Percentiles rank a stretch among this genome's conserved stretches.
Evolutionary conservation across 2,113 vertebrate species (phyloP).

Genomic region (Turnix velox): DNA sequence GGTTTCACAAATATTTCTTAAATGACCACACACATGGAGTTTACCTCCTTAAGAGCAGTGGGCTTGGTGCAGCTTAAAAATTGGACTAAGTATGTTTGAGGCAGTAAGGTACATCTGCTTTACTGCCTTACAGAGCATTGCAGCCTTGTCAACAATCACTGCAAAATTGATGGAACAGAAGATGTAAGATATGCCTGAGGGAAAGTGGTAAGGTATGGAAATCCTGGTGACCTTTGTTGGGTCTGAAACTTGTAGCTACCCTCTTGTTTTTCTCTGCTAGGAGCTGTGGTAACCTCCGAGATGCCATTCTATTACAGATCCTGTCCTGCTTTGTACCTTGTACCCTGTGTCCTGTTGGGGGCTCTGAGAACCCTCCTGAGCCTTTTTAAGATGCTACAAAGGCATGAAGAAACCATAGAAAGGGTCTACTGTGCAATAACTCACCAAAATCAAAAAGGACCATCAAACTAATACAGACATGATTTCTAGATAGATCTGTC

Average conservation of each 20-base stretch:
- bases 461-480: rapidly evolving
- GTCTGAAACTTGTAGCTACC: background rate
- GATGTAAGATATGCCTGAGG: background rate
- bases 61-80: background rate
- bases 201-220: background rate
- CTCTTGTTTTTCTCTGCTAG: background rate
- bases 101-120: background rate
- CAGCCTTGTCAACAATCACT: background rate
- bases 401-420: background rate
- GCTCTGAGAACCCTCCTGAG: background rate
- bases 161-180: background rate
- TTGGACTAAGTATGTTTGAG: background rate
- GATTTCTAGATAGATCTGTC: background rate
- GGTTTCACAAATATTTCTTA: background rate
- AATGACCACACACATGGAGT: background rate
- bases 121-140: background rate
- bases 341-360: background rate
- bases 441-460: background rate
- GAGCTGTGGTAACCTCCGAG: background rate
- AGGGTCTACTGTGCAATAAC: background rate
- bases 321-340: background rate
- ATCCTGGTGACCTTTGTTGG: background rate
- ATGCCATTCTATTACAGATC: background rate
- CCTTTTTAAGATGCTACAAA: background rate
- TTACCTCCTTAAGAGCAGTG: background rate